Percentiles rank a stretch among this genome's conserved stretches.
Conservation (phyloP, 2,888 invertebrate genomes). For the Muscina levida region DNA sequence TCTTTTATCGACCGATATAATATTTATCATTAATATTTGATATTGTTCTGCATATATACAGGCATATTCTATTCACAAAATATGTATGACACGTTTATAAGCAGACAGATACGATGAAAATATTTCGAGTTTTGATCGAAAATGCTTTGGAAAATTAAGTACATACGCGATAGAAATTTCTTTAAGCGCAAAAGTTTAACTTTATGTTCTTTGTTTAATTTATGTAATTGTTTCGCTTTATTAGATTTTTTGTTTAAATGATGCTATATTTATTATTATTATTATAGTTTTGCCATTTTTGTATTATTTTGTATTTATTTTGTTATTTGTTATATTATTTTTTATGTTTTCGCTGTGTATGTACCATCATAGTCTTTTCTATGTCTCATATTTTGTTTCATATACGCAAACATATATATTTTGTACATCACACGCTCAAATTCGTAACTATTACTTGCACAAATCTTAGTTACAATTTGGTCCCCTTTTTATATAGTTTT, state of each 20-base stretch:
- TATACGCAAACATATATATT: slow-evolving; percentile 26
- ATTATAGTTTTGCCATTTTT: slow-evolving; percentile 58
- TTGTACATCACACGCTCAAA: slow-evolving; percentile 44
- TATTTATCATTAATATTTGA: too few relatives aligned
- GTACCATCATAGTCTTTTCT: slow-evolving; percentile 34
- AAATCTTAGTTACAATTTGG: slow-evolving; percentile 45
- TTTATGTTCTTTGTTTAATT: slow-evolving; percentile 32
- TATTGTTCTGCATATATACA: too few relatives aligned
- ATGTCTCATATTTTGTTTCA: slow-evolving; percentile 15
- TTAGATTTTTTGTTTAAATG: slow-evolving; percentile 33
- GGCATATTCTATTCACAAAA: too few relatives aligned
- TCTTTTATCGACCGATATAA: too few relatives aligned
- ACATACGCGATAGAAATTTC: slow-evolving; percentile 3
- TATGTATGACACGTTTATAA: too few relatives aligned
- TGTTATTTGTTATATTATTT: slow-evolving; percentile 61
- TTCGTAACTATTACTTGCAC: slow-evolving; percentile 55
- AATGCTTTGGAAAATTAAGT: too few relatives aligned
- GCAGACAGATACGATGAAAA: too few relatives aligned
- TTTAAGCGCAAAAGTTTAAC: slow-evolving; percentile 51
- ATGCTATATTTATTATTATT: slow-evolving; percentile 54
- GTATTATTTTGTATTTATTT: slow-evolving; percentile 40
- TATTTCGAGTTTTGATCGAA: too few relatives aligned
- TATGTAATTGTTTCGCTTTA: slow-evolving; percentile 21
- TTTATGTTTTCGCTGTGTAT: slow-evolving; percentile 44
- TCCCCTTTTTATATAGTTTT: slow-evolving; percentile 22